Percentiles rank a stretch among this genome's conserved stretches.
Evolutionary conservation across 2,888 invertebrate genomes (phyloP).

Genomic region (Drosophila aldrichi): DNA sequence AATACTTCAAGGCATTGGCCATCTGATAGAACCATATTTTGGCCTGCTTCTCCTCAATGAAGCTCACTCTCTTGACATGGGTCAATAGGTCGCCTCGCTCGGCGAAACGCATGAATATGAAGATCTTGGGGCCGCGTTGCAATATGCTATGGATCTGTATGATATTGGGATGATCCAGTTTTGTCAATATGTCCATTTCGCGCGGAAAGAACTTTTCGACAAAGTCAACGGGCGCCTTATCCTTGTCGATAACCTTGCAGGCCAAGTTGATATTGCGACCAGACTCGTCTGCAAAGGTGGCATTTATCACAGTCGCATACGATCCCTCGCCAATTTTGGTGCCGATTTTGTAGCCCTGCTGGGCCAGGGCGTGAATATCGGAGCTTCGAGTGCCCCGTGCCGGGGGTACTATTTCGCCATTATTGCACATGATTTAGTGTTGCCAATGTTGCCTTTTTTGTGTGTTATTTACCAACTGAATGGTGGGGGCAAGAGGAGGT

Average conservation of each 20-base stretch:
- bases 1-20: constrained; percentile 90
- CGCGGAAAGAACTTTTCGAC: constrained; percentile 96
- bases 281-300: constrained; percentile 90
- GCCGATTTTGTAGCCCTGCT: constrained; percentile 92
- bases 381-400: constrained; percentile 88
- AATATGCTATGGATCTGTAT: constrained; percentile 95
- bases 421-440: constrained; percentile 56
- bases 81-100: constrained; percentile 96
- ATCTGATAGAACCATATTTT: constrained; percentile 95
- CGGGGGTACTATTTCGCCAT: constrained; percentile 70
- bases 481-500: too few relatives aligned
- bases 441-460: neutral
- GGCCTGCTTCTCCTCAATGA: constrained; percentile 91
- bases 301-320: constrained; percentile 95
- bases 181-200: constrained; percentile 94
- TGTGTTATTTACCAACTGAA: neutral
- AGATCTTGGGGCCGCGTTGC: constrained; percentile 92
- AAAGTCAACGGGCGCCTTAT: constrained; percentile 95
- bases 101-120: constrained; percentile 96
- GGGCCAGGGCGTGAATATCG: constrained; percentile 93
- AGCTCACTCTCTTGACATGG: constrained; percentile 91
- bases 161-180: constrained; percentile 95
- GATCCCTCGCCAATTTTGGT: constrained; percentile 96
- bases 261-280: constrained; percentile 89
- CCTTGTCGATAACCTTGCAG: constrained; percentile 96